Evolutionary conservation across 1,140 invertebrate genomes (phyloP).

Genomic region (Panulirus ornatus): DNA sequence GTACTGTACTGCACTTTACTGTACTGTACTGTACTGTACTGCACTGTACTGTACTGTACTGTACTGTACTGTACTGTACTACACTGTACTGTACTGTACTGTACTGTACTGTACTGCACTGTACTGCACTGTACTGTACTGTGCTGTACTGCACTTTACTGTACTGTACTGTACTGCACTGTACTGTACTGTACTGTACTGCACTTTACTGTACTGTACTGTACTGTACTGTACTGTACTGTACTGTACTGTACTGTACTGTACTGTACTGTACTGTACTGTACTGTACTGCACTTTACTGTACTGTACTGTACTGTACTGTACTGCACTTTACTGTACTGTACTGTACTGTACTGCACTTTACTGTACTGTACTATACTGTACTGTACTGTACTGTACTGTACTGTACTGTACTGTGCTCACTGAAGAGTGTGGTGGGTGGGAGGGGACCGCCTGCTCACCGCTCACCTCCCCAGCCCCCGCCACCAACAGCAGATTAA

Average conservation of each 20-base stretch:
- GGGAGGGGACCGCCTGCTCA: too few relatives aligned
- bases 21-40: slow-evolving; percentile 70
- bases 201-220: neutral
- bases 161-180: neutral
- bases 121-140: slow-evolving; percentile 58
- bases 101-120: slow-evolving; percentile 73
- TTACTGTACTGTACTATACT: too few relatives aligned
- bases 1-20: slow-evolving; percentile 71
- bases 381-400: too few relatives aligned
- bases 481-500: too few relatives aligned
- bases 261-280: slow-evolving; percentile 70
- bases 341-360: slow-evolving; percentile 68
- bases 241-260: slow-evolving; percentile 73
- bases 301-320: slow-evolving; percentile 67
- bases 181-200: slow-evolving; percentile 9
- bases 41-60: slow-evolving; percentile 72
- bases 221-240: slow-evolving; percentile 35
- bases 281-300: slow-evolving; percentile 70
- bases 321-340: slow-evolving; percentile 69
- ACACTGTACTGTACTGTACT: slow-evolving; percentile 71
- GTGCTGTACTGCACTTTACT: neutral
- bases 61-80: slow-evolving; percentile 74
- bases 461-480: too few relatives aligned
- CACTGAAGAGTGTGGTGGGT: too few relatives aligned
- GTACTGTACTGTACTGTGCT: too few relatives aligned